These are phyloP conservation scores for Crambe crambe DNA, from an alignment of 37 sponge, comb jelly and placozoan species.

Conservation along the genomic window DNA sequence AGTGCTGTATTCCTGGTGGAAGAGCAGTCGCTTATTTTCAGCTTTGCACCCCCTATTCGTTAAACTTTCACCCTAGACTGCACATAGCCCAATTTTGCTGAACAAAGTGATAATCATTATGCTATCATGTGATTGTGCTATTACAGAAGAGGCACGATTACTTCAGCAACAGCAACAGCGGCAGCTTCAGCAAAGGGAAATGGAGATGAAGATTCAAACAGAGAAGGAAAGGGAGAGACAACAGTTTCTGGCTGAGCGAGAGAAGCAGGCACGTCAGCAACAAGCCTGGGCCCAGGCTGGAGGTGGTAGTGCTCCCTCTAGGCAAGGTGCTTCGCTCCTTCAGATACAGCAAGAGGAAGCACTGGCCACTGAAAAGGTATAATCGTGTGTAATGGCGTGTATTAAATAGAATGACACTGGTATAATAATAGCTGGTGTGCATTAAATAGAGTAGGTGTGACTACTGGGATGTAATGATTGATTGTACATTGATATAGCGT, in stretches of 20 bases:
- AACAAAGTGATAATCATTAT: too few relatives aligned
- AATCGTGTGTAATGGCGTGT: neutral
- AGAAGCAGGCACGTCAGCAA: conserved; percentile 8
- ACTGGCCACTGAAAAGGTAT: neutral
- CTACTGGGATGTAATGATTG: too few relatives aligned
- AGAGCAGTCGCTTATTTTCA: too few relatives aligned
- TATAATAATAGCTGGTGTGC: too few relatives aligned
- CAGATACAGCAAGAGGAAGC: conserved; percentile 77
- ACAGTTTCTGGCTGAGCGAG: conserved; percentile 1
- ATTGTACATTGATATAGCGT: too few relatives aligned
- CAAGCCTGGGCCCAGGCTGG: conserved; percentile 14
- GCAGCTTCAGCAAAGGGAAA: conserved; percentile 2
- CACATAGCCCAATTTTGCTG: too few relatives aligned
- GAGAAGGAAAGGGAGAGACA: conserved; percentile 15
- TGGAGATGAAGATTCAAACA: neutral
- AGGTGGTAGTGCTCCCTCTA: neutral
- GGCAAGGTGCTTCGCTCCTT: conserved; percentile 39
- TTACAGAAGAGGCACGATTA: conserved; percentile 4
- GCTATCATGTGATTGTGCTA: too few relatives aligned
- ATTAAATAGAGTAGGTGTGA: too few relatives aligned
- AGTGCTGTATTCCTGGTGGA: too few relatives aligned
- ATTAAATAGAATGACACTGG: too few relatives aligned
- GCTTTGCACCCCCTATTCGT: too few relatives aligned
- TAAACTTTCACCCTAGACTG: too few relatives aligned
- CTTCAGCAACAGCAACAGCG: conserved; percentile 27